Evolutionary conservation across 2,797 vertebrate species (phyloP), one percentile per base, ranked within the genome.

Genomic region (Varecia variegata): DNA sequence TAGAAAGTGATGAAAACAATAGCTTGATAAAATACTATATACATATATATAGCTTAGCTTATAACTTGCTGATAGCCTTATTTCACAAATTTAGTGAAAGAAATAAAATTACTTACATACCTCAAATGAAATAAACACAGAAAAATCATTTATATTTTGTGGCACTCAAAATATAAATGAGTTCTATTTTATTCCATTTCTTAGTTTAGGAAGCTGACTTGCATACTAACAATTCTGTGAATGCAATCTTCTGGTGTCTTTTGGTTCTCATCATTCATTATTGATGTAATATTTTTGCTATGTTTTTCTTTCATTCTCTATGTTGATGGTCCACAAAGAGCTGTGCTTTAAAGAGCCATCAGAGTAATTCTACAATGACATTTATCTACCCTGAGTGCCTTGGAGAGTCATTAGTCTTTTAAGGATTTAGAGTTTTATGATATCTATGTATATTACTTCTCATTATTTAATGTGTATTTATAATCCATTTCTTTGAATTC

Each of bases 61-160:
- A 17, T 87, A 95, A 92, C 74, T 96, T 97, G 50, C 79, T 82
- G 65, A 91, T 84, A 9, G 38, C 32, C 71, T 96, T 97, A 96
- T 91, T 97, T 96, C 45, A 85, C 85, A 96, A 95, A 23, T 91
- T 86, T 76, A 94, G 45, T 89, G 77, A 93, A 65, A 96, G 45
- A 94, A 97, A 94, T 95, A 90, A 95, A 96, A 96, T 88, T 94
- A 86, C 79, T 94, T 96, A 93, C 80, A 88, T 84, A 88, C 6
- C 9, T 93, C 70, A 97, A 90, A 95, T 94, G 40, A 96, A 95
- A 95, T 93, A 97, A 95, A 93, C 20, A 84, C 5, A 95, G 38
- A 80, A 95, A 95, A 96, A 81, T 86, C 80, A 93, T 82, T 93
- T 96, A 27, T 89, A 94, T 94, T 91, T 88, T 94, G 79, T 91